Evolutionary conservation across 2,888 invertebrate species (phyloP).

Genomic region (Psylliodes chrysocephalus): DNA sequence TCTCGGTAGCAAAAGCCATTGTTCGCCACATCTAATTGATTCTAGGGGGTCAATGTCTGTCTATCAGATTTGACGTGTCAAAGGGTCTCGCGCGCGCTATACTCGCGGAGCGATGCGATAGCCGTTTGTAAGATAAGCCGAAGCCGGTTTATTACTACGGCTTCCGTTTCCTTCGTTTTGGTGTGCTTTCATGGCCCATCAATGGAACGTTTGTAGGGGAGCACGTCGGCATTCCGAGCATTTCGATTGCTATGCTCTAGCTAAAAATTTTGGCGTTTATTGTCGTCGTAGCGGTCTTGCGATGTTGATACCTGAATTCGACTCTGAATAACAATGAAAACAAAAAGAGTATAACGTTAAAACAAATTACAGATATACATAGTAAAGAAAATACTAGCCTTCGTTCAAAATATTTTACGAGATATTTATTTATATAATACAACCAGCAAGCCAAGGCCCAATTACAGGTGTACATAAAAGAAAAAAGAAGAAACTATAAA

Average conservation of each 20-base stretch:
- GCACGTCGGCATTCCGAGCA: background rate
- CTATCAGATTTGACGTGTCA: background rate
- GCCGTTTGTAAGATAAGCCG: conserved; percentile 21
- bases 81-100: background rate
- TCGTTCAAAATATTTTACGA: too few species aligned
- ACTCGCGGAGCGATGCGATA: background rate
- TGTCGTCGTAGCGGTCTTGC: too few species aligned
- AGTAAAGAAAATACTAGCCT: too few species aligned
- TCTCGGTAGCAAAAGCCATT: too few species aligned
- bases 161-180: conserved; percentile 28
- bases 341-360: too few species aligned
- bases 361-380: too few species aligned
- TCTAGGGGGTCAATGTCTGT: background rate
- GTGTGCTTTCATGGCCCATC: conserved; percentile 21
- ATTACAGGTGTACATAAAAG: too few species aligned
- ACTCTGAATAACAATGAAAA: too few species aligned
- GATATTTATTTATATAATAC: too few species aligned
- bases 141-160: conserved; percentile 26
- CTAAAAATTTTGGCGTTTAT: background rate
- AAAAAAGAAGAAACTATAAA: too few species aligned
- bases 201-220: conserved; percentile 11
- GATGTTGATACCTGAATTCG: too few species aligned
- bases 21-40: background rate
- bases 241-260: background rate
- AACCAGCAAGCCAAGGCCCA: too few species aligned